Evolutionary conservation across 2,113 vertebrate species (phyloP).

Genomic region (rat (Rattus norvegicus)): DNA sequence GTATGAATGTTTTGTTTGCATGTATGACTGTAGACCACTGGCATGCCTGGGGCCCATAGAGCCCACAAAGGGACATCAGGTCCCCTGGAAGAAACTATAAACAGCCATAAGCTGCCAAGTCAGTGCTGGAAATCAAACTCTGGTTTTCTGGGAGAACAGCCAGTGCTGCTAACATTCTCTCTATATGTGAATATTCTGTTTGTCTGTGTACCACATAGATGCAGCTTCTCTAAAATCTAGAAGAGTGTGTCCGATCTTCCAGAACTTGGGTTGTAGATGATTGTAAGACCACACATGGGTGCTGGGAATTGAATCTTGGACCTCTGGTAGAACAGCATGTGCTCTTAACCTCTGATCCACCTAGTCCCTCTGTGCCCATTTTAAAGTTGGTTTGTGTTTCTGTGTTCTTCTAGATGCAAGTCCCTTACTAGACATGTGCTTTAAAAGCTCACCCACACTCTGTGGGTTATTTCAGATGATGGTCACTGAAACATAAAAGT

Average conservation of each 20-base stretch:
- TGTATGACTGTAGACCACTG: not conserved
- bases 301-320: not conserved
- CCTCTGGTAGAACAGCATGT: not conserved
- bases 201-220: not conserved
- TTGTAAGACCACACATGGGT: not conserved
- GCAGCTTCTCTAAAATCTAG: not conserved
- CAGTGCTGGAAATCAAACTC: not conserved
- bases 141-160: not conserved
- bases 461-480: not conserved
- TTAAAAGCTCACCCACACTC: not conserved
- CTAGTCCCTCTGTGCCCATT: not conserved
- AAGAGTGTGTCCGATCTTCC: not conserved
- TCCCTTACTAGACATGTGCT: not conserved
- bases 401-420: constrained; percentile 32
- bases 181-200: not conserved
- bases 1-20: not conserved
- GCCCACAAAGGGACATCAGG: not conserved
- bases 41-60: not conserved
- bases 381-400: not conserved
- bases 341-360: not conserved
- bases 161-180: not conserved
- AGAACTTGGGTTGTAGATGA: not conserved
- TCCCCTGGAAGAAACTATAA: not conserved
- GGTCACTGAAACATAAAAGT: not conserved
- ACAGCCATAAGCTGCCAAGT: not conserved